Evolutionary conservation across 2,113 vertebrate species (phyloP), one percentile per base, ranked within the genome.

Genomic region (Pluvianellus socialis): DNA sequence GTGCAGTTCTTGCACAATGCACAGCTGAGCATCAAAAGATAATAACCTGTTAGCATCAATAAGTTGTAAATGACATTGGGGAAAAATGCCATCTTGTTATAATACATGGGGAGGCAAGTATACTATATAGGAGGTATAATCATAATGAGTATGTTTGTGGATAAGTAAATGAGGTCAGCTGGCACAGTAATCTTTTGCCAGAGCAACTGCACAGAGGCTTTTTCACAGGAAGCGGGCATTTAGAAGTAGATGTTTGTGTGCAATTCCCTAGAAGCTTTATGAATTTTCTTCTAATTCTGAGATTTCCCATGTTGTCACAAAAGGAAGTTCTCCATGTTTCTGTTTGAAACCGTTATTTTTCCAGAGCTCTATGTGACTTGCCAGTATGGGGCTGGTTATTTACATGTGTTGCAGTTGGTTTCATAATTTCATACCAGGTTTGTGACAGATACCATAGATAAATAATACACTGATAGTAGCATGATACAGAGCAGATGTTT

Each of bases 11-110:
- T 86, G 81, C 53, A 90, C 45, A 88, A 59, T 55, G 79, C 20
- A 14, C 55, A 85, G 79, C 77, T 94, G 67, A 94, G 79, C 70
- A 86, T 86, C 80, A 79, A 74, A 93, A 47, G 71, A 79, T 91
- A 95, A 86, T 86, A 89, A 94, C 52, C 23, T 87, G 50, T 92
- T 86, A 38, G 62, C 72, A 88, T 79, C 88, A 86, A 62, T 84
- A 73, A 87, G 94, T 71, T 92, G 44, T 80, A 93, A 94, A 70
- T 79, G 44, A 21, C 33, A 35, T n/a, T 12, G 27, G n/a, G 74
- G 62, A n/a, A 28, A 70, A 85, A 79, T 59, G 30, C 32, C 7
- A 0, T 26, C 65, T 81, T 7, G 2, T 93, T 95, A 66, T 65
- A 89, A 44, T 74, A 58, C 30, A 40, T 42, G 79, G 56, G 68